Evolutionary conservation across 1,140 invertebrate species (phyloP).

Genomic region (Pseudobourletiella spinata): DNA sequence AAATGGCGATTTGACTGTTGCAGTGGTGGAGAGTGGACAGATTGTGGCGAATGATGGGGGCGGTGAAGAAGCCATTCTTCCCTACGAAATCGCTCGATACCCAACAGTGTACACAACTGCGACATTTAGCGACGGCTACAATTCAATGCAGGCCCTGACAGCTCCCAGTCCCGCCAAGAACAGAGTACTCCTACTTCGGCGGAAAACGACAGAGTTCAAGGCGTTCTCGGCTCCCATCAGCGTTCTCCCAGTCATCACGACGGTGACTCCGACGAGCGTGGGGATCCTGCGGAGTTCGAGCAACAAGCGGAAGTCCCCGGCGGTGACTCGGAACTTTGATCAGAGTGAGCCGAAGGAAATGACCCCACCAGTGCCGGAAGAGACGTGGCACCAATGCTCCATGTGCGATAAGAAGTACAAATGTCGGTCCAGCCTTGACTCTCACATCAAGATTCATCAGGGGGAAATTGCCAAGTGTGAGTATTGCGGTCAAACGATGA

Average conservation of each 20-base stretch:
- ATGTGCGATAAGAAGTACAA: constrained; percentile 30
- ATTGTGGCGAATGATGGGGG: neutral
- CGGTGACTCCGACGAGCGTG: neutral
- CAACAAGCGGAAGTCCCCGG: neutral
- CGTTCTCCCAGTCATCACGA: neutral
- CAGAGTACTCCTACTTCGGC: neutral
- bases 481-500: constrained; percentile 22
- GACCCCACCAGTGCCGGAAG: neutral
- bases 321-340: neutral
- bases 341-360: neutral
- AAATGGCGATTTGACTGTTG: constrained; percentile 19
- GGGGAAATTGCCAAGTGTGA: constrained; percentile 11
- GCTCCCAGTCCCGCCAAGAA: neutral
- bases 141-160: neutral
- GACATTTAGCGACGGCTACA: neutral
- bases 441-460: constrained; percentile 30
- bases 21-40: neutral
- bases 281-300: no score
- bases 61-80: constrained; percentile 14
- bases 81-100: neutral
- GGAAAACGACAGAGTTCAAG: neutral
- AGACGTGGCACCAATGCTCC: constrained; percentile 7
- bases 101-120: neutral
- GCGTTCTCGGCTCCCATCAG: neutral
- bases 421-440: constrained; percentile 28